These are phyloP conservation scores for Mus pahari DNA, from an alignment of 2,113 vertebrate species.

Conservation along the genomic window DNA sequence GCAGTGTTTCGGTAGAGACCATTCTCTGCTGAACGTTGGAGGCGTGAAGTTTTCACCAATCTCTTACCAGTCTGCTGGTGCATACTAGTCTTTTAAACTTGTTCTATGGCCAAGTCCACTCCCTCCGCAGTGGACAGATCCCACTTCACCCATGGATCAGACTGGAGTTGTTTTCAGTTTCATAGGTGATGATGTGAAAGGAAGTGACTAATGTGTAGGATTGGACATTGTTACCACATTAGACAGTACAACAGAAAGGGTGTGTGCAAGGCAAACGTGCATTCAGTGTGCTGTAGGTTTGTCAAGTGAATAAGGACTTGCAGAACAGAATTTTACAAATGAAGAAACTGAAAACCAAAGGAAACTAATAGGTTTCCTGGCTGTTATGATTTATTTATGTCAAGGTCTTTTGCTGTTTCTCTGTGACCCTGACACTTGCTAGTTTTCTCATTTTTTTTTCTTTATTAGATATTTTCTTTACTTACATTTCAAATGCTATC, in stretches of 20 bases:
- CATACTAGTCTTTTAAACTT: background rate
- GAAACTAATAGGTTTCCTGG: background rate
- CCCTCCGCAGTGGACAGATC: background rate
- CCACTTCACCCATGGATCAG: background rate
- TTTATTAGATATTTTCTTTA: no score
- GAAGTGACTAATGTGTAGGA: background rate
- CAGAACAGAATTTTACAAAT: background rate
- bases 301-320: background rate
- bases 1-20: background rate
- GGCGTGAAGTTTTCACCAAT: background rate
- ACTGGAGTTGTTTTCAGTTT: background rate
- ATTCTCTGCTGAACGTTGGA: background rate
- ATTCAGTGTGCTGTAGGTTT: background rate
- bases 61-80: background rate
- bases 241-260: background rate
- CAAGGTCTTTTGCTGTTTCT: background rate
- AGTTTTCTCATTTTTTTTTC: background rate
- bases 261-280: background rate
- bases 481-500: no score
- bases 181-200: slow-evolving; percentile 23
- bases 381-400: background rate
- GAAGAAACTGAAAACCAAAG: background rate
- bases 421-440: background rate
- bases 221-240: background rate
- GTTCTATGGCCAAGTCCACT: background rate